A percentile compares a stretch with the other conserved stretches of the same genome.
Evolutionary conservation across 2,797 vertebrate species (phyloP).

Genomic region (Rousettus madagascariensis): DNA sequence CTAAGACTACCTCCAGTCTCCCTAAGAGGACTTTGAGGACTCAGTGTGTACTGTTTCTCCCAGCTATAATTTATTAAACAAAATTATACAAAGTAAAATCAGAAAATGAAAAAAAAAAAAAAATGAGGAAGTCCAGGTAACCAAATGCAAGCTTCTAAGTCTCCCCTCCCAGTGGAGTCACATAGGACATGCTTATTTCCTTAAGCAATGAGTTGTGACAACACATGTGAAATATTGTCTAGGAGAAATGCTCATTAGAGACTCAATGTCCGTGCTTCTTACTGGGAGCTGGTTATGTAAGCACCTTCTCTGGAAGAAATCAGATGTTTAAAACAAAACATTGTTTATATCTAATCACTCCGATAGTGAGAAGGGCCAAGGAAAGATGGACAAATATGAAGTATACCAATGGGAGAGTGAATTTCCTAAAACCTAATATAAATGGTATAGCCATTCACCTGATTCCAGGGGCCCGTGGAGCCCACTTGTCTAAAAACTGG

Average conservation of each 20-base stretch:
- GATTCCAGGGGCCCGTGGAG: background rate
- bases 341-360: background rate
- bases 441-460: background rate
- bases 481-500: background rate
- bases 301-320: background rate
- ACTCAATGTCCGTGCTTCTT: background rate
- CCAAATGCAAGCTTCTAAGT: background rate
- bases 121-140: background rate
- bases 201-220: background rate
- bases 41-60: background rate
- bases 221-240: background rate
- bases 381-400: background rate
- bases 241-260: background rate
- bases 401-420: background rate
- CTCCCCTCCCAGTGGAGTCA: background rate
- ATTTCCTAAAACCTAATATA: background rate
- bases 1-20: background rate
- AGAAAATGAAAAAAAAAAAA: background rate
- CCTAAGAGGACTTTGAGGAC: background rate
- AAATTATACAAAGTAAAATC: background rate
- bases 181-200: background rate
- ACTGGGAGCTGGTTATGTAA: background rate
- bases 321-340: background rate
- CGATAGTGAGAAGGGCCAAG: background rate
- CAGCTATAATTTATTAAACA: background rate